These are phyloP conservation scores for Brachionus koreanus DNA, from an alignment of 1,140 invertebrate species.

Conservation along the genomic window DNA sequence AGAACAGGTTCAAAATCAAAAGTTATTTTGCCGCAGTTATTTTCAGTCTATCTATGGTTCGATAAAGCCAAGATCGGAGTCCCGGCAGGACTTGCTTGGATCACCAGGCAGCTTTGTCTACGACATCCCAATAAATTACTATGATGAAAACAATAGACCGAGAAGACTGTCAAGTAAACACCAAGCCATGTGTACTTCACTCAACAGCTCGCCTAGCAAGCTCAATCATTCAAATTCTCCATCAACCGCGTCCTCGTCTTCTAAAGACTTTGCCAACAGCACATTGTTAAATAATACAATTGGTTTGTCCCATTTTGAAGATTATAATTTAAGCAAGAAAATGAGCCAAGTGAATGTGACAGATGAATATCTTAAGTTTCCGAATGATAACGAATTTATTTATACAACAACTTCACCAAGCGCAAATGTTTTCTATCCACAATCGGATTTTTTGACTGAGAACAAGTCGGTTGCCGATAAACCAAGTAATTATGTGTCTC, in stretches of 20 bases:
- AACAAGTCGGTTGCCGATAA: neutral
- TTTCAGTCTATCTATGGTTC: neutral
- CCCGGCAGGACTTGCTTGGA: neutral
- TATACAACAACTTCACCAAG: neutral
- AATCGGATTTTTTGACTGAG: neutral
- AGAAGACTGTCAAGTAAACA: neutral
- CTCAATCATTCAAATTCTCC: constrained; percentile 14
- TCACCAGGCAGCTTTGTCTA: neutral
- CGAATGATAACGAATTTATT: constrained; percentile 32
- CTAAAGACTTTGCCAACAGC: neutral
- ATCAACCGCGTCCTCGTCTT: neutral
- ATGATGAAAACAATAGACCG: constrained; percentile 18
- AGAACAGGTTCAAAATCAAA: neutral
- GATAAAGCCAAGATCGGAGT: neutral
- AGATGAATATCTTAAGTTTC: neutral
- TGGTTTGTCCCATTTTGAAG: neutral
- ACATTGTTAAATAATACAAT: neutral
- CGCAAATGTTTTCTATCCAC: neutral
- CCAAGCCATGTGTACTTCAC: neutral
- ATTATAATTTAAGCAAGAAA: neutral
- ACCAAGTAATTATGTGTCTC: neutral
- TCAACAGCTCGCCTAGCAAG: neutral
- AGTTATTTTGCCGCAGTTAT: neutral
- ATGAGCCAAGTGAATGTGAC: neutral
- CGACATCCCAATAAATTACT: neutral